A percentile compares a stretch with the other conserved stretches of the same genome.
phyloP scores from a whole-genome alignment of 2,888 invertebrate genomes.

The Lypha dubia region DNA sequence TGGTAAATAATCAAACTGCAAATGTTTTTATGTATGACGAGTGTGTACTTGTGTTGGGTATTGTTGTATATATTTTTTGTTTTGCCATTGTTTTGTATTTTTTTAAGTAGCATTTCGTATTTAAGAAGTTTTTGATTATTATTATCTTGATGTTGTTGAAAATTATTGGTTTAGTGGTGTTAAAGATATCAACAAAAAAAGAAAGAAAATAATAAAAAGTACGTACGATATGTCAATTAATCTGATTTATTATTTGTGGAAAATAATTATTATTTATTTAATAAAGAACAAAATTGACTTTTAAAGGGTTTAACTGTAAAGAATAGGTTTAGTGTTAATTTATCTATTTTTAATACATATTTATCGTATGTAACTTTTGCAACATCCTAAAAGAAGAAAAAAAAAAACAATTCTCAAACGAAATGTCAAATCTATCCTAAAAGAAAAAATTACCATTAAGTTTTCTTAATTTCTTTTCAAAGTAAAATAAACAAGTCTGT shows the following conservation, averaged over 20 bases:
- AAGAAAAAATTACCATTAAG: too few species aligned
- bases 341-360: too few species aligned
- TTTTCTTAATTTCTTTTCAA: too few species aligned
- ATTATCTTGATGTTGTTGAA: slow-evolving; percentile 51
- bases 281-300: slow-evolving; percentile 43
- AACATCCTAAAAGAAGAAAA: too few species aligned
- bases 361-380: too few species aligned
- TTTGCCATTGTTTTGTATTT: slow-evolving; percentile 39
- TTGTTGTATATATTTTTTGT: slow-evolving; percentile 16
- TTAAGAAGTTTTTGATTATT: slow-evolving; percentile 8
- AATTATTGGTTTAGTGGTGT: slow-evolving; percentile 68
- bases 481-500: too few species aligned
- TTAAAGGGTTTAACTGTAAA: slow-evolving; percentile 22
- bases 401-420: too few species aligned
- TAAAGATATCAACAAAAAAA: too few species aligned
- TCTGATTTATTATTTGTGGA: slow-evolving; percentile 60
- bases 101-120: slow-evolving; percentile 51
- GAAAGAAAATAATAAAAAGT: slow-evolving; percentile 22
- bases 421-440: too few species aligned
- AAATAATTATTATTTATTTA: slow-evolving; percentile 63
- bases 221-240: slow-evolving; percentile 67
- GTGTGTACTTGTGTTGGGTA: slow-evolving; percentile 26
- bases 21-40: neutral
- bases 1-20: too few species aligned
- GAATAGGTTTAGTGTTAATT: neutral